Percentiles rank a stretch among this genome's conserved stretches.
phyloP scores from a whole-genome alignment of 2,888 invertebrate species.

The Lepidochitona cinerea region DNA sequence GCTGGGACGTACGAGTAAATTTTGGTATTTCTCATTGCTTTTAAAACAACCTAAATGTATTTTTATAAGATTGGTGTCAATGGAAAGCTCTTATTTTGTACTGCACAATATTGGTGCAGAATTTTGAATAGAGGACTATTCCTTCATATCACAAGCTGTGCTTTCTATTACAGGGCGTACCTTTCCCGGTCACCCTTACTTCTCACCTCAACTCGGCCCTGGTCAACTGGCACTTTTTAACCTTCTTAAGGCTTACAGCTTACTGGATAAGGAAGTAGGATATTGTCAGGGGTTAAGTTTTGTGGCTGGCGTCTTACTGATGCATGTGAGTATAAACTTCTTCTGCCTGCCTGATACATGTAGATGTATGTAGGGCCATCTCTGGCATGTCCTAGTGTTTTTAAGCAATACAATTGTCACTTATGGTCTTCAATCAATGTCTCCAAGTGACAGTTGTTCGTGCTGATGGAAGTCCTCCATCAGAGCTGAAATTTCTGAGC shows the following conservation, averaged over 20 bases:
- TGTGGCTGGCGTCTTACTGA: constrained; percentile 90
- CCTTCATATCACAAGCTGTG: too few relatives aligned
- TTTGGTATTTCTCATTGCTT: too few relatives aligned
- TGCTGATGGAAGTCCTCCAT: too few relatives aligned
- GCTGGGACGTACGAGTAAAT: too few relatives aligned
- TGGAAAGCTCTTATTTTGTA: too few relatives aligned
- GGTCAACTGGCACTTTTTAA: constrained; percentile 96
- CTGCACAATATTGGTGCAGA: too few relatives aligned
- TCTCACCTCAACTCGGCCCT: constrained; percentile 90
- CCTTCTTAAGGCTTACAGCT: constrained; percentile 94
- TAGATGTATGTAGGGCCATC: not conserved
- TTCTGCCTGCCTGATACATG: not conserved
- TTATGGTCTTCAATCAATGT: too few relatives aligned
- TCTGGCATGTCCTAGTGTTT: not conserved
- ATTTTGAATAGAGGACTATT: too few relatives aligned
- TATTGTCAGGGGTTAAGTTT: constrained; percentile 98
- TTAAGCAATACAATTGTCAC: too few relatives aligned
- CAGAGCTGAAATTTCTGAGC: not conserved
- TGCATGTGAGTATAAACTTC: constrained; percentile 83
- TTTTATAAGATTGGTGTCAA: too few relatives aligned
- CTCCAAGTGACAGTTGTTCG: too few relatives aligned
- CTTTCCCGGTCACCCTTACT: constrained; percentile 95
- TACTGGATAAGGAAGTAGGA: constrained; percentile 93
- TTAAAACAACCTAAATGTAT: too few relatives aligned
- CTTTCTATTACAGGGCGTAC: constrained; percentile 84